A percentile compares a stretch with the other conserved stretches of the same genome.
Evolutionary conservation across 2,113 vertebrate species (phyloP).

Genomic region (Coturnix japonica): DNA sequence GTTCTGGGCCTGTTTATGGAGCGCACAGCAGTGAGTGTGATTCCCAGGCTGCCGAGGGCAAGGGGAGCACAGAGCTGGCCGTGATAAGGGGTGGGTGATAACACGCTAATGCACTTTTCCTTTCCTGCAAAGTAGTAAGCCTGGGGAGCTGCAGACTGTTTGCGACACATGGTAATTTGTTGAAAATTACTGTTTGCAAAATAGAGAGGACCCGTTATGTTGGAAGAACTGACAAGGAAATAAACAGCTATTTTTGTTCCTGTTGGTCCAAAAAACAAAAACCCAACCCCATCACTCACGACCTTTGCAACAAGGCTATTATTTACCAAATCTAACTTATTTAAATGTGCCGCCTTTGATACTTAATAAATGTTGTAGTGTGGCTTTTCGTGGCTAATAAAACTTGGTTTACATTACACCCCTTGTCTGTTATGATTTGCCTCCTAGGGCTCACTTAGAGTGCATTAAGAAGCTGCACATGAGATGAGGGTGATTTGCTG

Average conservation of each 20-base stretch:
- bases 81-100: slow-evolving; percentile 26
- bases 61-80: background rate
- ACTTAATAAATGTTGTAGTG: slow-evolving; percentile 84
- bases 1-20: slow-evolving; percentile 29
- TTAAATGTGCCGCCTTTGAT: slow-evolving; percentile 79
- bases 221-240: slow-evolving; percentile 69
- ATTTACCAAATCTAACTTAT: slow-evolving; percentile 75
- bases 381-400: slow-evolving; percentile 82
- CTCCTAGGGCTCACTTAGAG: slow-evolving; percentile 86
- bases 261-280: background rate
- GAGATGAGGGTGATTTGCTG: slow-evolving; percentile 82
- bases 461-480: slow-evolving; percentile 82
- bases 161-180: slow-evolving; percentile 69
- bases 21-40: background rate
- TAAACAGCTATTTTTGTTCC: slow-evolving; percentile 42
- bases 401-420: slow-evolving; percentile 88
- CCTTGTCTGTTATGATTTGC: slow-evolving; percentile 80
- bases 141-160: slow-evolving; percentile 52
- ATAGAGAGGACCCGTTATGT: slow-evolving; percentile 70
- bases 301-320: slow-evolving; percentile 58
- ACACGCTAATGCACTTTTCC: slow-evolving; percentile 20
- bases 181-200: slow-evolving; percentile 74
- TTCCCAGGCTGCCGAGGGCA: slow-evolving; percentile 48
- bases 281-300: background rate
- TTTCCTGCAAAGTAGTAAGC: slow-evolving; percentile 58